Evolutionary conservation across 2,888 invertebrate species (phyloP).

Genomic region (Nymphalis urticae): DNA sequence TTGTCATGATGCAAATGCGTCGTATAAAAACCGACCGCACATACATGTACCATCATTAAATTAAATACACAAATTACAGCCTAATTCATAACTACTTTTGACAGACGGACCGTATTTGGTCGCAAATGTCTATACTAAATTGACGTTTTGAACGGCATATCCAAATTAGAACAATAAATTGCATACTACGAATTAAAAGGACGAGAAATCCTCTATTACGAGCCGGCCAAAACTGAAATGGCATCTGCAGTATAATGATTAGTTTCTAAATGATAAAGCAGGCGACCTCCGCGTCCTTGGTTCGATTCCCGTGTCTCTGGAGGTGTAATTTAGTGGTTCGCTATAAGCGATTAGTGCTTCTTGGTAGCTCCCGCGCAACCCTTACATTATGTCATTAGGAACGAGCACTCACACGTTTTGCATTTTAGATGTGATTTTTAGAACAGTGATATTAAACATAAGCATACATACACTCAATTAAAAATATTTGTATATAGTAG

Average conservation of each 20-base stretch:
- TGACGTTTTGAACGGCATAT: constrained; percentile 43
- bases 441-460: constrained; percentile 15
- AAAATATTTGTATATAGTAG: no score
- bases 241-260: constrained; percentile 77
- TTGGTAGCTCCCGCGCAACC: constrained; percentile 70
- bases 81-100: constrained; percentile 27
- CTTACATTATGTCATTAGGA: constrained; percentile 75
- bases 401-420: constrained; percentile 47
- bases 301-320: constrained; percentile 77
- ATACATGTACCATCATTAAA: constrained; percentile 19
- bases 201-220: constrained; percentile 67
- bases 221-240: constrained; percentile 70
- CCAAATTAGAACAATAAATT: constrained; percentile 61
- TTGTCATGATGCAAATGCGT: constrained; percentile 8
- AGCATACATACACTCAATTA: no score
- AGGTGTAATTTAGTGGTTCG: constrained; percentile 77
- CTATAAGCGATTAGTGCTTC: constrained; percentile 77
- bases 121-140: constrained; percentile 30
- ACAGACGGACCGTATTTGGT: constrained; percentile 31
- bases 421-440: constrained; percentile 35
- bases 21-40: constrained; percentile 5
- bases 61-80: constrained; percentile 30
- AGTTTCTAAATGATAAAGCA: constrained; percentile 77
- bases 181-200: constrained; percentile 58
- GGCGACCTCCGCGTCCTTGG: constrained; percentile 77